These are phyloP conservation scores for Ophion ventricosus DNA, from an alignment of 2,888 invertebrate species.

Conservation along the genomic window DNA sequence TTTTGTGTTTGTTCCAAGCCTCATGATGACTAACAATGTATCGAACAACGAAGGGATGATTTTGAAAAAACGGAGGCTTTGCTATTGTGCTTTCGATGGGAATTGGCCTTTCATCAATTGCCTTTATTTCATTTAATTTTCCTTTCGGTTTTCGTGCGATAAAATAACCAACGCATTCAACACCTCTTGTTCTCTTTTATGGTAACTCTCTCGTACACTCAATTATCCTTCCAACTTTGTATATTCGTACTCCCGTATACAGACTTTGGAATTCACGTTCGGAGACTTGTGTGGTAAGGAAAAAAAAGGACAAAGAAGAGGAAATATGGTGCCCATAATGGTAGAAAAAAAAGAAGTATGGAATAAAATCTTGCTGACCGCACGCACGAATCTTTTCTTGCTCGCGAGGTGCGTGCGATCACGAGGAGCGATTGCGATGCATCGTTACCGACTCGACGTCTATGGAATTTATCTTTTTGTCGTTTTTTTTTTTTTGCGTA, in stretches of 20 bases:
- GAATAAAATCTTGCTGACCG: constrained; percentile 45
- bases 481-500: background rate
- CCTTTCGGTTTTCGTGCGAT: background rate
- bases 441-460: constrained; percentile 52
- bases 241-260: constrained; percentile 34
- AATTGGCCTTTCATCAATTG: too few relatives aligned
- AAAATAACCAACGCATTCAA: background rate
- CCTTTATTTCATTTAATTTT: background rate
- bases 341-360: constrained; percentile 36
- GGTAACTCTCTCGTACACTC: constrained; percentile 8
- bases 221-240: constrained; percentile 23
- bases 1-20: too few relatives aligned
- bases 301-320: constrained; percentile 30
- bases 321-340: constrained; percentile 34
- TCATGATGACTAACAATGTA: too few relatives aligned
- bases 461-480: constrained; percentile 22
- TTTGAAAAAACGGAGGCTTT: too few relatives aligned
- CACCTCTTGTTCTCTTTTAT: constrained; percentile 21
- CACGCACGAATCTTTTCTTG: constrained; percentile 47
- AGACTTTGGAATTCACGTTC: constrained; percentile 31
- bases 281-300: background rate
- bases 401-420: constrained; percentile 18
- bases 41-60: too few relatives aligned
- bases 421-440: constrained; percentile 54
- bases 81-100: too few relatives aligned